Percentiles rank a stretch among this genome's conserved stretches.
Conservation (phyloP, 2,113 vertebrate species). For the Oncorhynchus tshawytscha region DNA sequence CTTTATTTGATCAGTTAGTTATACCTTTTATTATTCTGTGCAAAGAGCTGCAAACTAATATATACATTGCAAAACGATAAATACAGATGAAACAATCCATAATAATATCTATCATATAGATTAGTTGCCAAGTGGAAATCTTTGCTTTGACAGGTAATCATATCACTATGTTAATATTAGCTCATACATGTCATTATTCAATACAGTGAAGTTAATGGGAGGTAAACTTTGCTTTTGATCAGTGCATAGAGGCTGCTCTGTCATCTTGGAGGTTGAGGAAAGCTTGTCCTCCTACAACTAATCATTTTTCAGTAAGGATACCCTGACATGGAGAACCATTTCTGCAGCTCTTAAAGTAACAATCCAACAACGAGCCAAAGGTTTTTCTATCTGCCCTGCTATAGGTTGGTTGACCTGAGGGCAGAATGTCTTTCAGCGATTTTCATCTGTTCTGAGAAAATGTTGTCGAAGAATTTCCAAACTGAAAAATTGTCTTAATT, state of each 20-base stretch:
- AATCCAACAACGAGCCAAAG: slow-evolving; percentile 5
- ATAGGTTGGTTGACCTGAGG: slow-evolving; percentile 75
- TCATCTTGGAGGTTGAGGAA: neutral
- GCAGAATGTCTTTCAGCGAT: neutral
- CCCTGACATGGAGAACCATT: slow-evolving; percentile 4
- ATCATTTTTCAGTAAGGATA: neutral
- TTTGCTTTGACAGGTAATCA: slow-evolving; percentile 78
- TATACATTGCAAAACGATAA: slow-evolving; percentile 72
- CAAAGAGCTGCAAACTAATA: slow-evolving; percentile 88
- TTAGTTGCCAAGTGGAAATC: slow-evolving; percentile 71
- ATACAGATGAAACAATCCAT: slow-evolving; percentile 81
- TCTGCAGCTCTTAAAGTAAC: slow-evolving; percentile 21
- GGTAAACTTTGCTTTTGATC: slow-evolving; percentile 28
- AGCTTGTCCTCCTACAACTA: neutral
- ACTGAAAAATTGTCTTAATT: neutral
- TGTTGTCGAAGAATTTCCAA: slow-evolving; percentile 14
- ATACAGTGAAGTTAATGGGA: slow-evolving; percentile 15
- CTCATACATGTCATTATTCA: slow-evolving; percentile 2
- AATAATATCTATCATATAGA: slow-evolving; percentile 73
- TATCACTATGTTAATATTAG: slow-evolving; percentile 11
- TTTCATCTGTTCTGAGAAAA: slow-evolving; percentile 15
- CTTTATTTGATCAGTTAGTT: slow-evolving; percentile 68
- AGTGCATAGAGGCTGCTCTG: slow-evolving; percentile 46
- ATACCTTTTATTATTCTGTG: slow-evolving; percentile 75
- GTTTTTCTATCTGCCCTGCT: slow-evolving; percentile 27